Percentiles rank a stretch among this genome's conserved stretches.
phyloP scores from a whole-genome alignment of 37 sponge, comb jelly and placozoan genomes.

The Cladorhizidae sp. region DNA sequence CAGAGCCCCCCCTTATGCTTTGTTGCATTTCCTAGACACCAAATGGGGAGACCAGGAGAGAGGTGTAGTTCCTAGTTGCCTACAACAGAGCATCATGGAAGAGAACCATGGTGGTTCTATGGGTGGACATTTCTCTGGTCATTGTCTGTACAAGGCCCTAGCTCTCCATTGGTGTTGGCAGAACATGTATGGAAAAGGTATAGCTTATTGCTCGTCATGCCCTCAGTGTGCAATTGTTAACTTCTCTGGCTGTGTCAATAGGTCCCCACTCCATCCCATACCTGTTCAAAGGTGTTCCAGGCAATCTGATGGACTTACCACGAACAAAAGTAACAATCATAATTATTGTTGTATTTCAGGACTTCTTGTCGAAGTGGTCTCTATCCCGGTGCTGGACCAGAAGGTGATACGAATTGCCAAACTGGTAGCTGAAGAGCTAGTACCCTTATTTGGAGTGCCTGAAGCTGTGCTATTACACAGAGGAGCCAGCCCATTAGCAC shows the following conservation, averaged over 20 bases:
- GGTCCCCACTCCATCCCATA: conserved; percentile 59
- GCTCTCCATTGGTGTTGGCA: conserved; percentile 55
- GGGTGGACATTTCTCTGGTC: conserved; percentile 65
- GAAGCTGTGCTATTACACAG: conserved; percentile 53
- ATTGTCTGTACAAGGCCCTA: conserved; percentile 27
- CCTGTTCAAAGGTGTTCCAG: conserved; percentile 52
- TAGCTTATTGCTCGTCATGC: background rate
- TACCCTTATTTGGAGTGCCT: conserved; percentile 58
- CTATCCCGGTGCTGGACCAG: conserved; percentile 51
- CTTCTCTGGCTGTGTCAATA: background rate
- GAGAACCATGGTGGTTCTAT: conserved; percentile 50
- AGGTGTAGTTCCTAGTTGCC: conserved; percentile 32
- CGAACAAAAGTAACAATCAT: conserved; percentile 11
- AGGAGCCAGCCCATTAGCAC: conserved; percentile 48
- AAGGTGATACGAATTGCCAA: too few relatives aligned
- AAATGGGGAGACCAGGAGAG: conserved; percentile 23
- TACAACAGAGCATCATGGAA: conserved; percentile 30
- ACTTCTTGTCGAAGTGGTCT: conserved; percentile 63
- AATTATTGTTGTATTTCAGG: conserved; percentile 57
- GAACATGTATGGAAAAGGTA: conserved; percentile 19
- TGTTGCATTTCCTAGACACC: conserved; percentile 41
- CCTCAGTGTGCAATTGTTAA: background rate
- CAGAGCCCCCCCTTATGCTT: too few relatives aligned
- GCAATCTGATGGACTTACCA: conserved; percentile 56
- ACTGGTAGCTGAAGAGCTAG: too few relatives aligned